Evolutionary conservation across 2,113 vertebrate species (phyloP), one percentile per base, ranked within the genome.

Genomic region (Bubo blakistoni): DNA sequence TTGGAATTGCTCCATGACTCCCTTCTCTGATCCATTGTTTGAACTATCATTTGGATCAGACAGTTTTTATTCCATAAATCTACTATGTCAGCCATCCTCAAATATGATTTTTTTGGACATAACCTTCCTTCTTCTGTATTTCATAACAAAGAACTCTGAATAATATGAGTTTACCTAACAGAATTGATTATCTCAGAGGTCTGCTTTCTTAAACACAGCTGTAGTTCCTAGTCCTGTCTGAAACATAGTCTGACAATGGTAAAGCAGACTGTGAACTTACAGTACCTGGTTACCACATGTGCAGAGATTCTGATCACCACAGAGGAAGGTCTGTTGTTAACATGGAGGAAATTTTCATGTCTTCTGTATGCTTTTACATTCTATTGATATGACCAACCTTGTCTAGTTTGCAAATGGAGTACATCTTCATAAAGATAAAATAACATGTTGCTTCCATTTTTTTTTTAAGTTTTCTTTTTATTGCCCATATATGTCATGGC

Each of bases 31-130:
- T 79, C 34, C 49, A 65, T 44, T 93, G 25, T 90, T 97, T 96
- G 63, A 95, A 93, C 59, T 66, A 66, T 42, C 42, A 71, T 81
- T 97, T 96, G 93, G 79, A 93, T 81, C 7, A 4, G 70, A 73
- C 13, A 65, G 51, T 92, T 94, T 96, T 30, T 72, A 51, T 81
- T 97, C 59, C 96, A 61, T 79, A 92, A 92, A 91, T 92, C 62
- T 78, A 69, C 57, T 54, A 27, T 1, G 2, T 47, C 52, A 95
- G 30, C 40, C 73, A 72, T 80, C 51, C n/a, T 30, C 42, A 81
- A 16, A 82, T 83, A 62, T 81, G n/a, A 54, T 63, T 55, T 78
- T 89, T 92, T 93, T 89, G 58, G 44, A 95, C 59, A 65, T 3
- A 9, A 70, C 19, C 40, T 88, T 92, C 42, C 40, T 81, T 95